Percentiles rank a stretch among this genome's conserved stretches.
Evolutionary conservation across 2,888 invertebrate genomes (phyloP).

Genomic region (Xestia c-nigrum): DNA sequence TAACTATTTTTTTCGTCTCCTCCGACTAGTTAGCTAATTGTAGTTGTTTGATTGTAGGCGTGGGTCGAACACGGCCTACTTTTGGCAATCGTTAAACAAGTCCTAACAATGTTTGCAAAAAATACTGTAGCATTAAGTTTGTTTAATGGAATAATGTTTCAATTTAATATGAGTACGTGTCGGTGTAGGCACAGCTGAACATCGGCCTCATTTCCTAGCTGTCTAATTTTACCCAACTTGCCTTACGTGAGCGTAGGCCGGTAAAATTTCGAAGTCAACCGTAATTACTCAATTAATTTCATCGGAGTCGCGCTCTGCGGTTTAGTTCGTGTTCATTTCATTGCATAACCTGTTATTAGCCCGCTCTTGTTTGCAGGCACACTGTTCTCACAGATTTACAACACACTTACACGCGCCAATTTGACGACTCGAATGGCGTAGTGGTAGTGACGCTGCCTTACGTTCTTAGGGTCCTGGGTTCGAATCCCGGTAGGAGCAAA

Average conservation of each 20-base stretch:
- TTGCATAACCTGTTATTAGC: slow-evolving; percentile 84
- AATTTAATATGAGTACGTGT: slow-evolving; percentile 43
- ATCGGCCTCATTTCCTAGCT: slow-evolving; percentile 67
- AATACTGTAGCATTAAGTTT: slow-evolving; percentile 25
- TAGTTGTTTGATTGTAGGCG: slow-evolving; percentile 36
- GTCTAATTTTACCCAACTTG: slow-evolving; percentile 67
- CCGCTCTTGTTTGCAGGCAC: slow-evolving; percentile 80
- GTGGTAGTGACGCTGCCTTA: too few species aligned
- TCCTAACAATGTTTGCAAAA: slow-evolving; percentile 31
- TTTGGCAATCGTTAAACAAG: slow-evolving; percentile 31
- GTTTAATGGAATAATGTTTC: slow-evolving; percentile 45
- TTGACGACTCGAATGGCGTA: too few species aligned
- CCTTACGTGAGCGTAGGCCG: slow-evolving; percentile 52
- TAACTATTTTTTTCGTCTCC: slow-evolving; percentile 2
- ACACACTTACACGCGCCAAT: slow-evolving; percentile 70
- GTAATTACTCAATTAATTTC: slow-evolving; percentile 82
- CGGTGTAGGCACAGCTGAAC: slow-evolving; percentile 54
- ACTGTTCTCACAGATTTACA: slow-evolving; percentile 82
- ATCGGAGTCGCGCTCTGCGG: slow-evolving; percentile 70
- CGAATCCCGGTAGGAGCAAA: too few species aligned
- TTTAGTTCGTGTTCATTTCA: slow-evolving; percentile 76
- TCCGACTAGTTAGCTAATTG: slow-evolving; percentile 22
- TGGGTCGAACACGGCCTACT: slow-evolving; percentile 31
- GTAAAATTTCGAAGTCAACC: slow-evolving; percentile 75
- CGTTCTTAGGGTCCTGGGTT: too few species aligned